Conservation (phyloP, 92 coral and sea anemone genomes). For the Porites lobata region DNA sequence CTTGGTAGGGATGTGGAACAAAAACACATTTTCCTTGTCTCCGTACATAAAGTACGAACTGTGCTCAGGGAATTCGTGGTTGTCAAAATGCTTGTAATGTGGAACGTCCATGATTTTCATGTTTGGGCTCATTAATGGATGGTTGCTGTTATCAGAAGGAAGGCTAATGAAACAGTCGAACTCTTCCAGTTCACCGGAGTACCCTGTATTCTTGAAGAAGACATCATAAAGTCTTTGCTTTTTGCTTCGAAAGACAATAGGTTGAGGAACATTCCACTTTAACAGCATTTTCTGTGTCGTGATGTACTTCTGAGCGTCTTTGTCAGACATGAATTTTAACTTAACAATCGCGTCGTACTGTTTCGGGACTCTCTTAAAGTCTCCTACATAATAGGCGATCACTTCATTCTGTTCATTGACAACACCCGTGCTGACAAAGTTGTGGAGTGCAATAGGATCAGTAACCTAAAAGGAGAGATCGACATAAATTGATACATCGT, state of each 20-base stretch:
- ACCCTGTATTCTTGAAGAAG: conserved; percentile 8
- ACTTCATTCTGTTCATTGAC: conserved; percentile 56
- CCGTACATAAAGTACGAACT: conserved; percentile 84
- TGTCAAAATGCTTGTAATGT: conserved; percentile 82
- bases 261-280: neutral
- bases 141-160: conserved; percentile 50
- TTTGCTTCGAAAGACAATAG: conserved; percentile 33
- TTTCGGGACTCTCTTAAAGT: conserved; percentile 18
- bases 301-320: conserved; percentile 42
- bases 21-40: conserved; percentile 59
- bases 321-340: conserved; percentile 39
- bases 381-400: conserved; percentile 54
- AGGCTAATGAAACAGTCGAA: conserved; percentile 73
- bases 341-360: conserved; percentile 61
- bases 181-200: neutral
- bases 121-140: conserved; percentile 50
- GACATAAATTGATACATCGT: neutral
- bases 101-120: conserved; percentile 77
- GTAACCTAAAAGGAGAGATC: conserved; percentile 4
- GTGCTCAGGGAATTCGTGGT: conserved; percentile 62
- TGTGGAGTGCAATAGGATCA: conserved; percentile 51
- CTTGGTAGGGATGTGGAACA: conserved; percentile 79
- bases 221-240: conserved; percentile 16
- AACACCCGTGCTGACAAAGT: conserved; percentile 58
- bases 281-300: conserved; percentile 18